phyloP scores from a whole-genome alignment of 2,888 invertebrate genomes.

The Lasioglossum calceatum region DNA sequence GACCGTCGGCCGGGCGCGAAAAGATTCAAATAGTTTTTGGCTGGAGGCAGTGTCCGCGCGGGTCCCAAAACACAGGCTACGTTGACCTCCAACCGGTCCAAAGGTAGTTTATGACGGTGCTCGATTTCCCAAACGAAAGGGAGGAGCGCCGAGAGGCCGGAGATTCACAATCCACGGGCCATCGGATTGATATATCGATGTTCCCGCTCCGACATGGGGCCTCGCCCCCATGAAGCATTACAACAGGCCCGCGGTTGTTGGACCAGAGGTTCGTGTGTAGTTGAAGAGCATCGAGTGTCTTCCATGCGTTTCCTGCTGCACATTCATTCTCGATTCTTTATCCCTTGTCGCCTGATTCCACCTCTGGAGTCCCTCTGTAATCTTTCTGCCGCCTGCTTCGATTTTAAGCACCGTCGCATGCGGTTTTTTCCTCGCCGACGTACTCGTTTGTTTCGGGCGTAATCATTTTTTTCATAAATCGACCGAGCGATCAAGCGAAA shows the following conservation, averaged over 20 bases:
- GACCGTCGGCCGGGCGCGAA: slow-evolving; percentile 9
- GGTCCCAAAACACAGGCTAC: slow-evolving; percentile 41
- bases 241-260: slow-evolving; percentile 54
- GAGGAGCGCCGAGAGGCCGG: slow-evolving; percentile 46
- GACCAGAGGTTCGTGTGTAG: slow-evolving; percentile 60
- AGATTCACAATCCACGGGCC: slow-evolving; percentile 60
- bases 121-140: slow-evolving; percentile 64
- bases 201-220: slow-evolving; percentile 59
- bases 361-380: not conserved
- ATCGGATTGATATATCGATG: slow-evolving; percentile 65
- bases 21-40: slow-evolving; percentile 26
- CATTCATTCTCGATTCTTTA: slow-evolving; percentile 42
- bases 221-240: slow-evolving; percentile 63
- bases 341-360: slow-evolving; percentile 27
- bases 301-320: slow-evolving; percentile 54
- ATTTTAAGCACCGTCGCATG: slow-evolving; percentile 13
- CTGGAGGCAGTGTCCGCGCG: slow-evolving; percentile 7
- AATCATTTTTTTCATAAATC: slow-evolving; percentile 1
- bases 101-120: slow-evolving; percentile 64
- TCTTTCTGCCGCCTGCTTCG: not conserved
- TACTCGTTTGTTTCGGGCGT: not conserved
- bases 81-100: slow-evolving; percentile 55
- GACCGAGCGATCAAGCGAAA: not conserved
- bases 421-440: not conserved
- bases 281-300: slow-evolving; percentile 59